These are phyloP conservation scores for Haliclystus octoradiatus DNA, from an alignment of 30 jellyfish, hydroid and myxozoan genomes.

Conservation along the genomic window DNA sequence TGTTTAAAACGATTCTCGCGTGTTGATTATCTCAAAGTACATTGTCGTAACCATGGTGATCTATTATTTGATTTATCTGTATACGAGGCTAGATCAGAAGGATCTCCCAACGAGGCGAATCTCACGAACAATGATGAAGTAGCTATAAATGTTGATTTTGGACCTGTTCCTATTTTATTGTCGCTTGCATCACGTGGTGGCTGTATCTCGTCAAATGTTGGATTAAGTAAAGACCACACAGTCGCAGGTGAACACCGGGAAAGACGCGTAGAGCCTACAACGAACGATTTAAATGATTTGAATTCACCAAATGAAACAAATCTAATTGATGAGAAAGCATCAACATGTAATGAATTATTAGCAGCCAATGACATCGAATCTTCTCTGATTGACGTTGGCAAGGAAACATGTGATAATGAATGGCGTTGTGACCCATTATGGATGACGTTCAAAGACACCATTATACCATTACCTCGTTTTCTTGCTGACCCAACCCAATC, in stretches of 20 bases:
- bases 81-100: conserved; percentile 14
- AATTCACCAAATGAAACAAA: not conserved
- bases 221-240: too few species aligned
- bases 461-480: not conserved
- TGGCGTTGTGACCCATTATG: not conserved
- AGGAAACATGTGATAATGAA: not conserved
- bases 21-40: conserved; percentile 33
- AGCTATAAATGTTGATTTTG: conserved; percentile 20
- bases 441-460: not conserved
- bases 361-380: not conserved
- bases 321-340: not conserved
- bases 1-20: conserved; percentile 45
- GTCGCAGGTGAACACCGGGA: too few species aligned
- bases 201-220: not conserved
- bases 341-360: not conserved
- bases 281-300: not conserved
- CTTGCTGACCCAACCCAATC: not conserved
- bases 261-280: not conserved
- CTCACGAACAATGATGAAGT: conserved; percentile 7
- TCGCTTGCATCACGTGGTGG: conserved; percentile 52
- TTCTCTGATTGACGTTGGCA: not conserved
- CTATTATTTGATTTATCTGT: conserved; percentile 16
- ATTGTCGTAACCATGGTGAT: conserved; percentile 25
- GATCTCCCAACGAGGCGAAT: conserved; percentile 28
- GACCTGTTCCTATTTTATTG: conserved; percentile 46